Percentiles rank a stretch among this genome's conserved stretches.
Conservation (phyloP, 2,888 invertebrate genomes). For the Himalopsyche kuldschensis region DNA sequence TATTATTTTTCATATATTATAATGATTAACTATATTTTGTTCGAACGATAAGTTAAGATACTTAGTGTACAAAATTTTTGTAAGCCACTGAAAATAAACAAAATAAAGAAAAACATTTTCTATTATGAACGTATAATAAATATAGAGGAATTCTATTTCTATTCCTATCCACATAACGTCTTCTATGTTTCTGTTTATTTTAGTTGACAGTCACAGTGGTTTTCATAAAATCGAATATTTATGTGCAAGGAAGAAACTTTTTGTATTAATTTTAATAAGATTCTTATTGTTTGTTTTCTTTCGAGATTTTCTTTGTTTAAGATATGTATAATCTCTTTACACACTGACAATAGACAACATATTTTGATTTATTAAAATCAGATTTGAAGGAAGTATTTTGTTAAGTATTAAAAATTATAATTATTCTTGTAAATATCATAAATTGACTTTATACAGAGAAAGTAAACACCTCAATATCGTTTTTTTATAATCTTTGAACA, state of each 20-base stretch:
- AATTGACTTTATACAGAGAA: no score
- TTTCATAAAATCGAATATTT: neutral
- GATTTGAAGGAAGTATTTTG: no score
- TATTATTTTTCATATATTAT: no score
- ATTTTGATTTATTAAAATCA: no score
- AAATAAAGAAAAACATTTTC: neutral
- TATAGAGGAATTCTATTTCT: neutral
- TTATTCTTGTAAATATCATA: no score
- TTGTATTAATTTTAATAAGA: neutral
- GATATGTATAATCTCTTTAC: neutral
- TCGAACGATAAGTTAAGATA: no score
- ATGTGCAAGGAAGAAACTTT: neutral
- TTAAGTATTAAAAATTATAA: no score
- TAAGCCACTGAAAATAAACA: neutral
- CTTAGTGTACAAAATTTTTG: neutral
- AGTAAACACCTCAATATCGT: no score
- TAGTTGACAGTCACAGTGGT: neutral
- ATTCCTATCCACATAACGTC: neutral
- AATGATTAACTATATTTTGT: no score
- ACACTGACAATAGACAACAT: no score
- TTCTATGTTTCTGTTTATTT: neutral
- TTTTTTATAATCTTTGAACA: no score
- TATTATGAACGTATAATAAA: neutral
- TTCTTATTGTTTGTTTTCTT: neutral
- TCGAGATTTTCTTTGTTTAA: neutral